These are phyloP conservation scores for Vulpes lagopus DNA, from an alignment of 2,113 vertebrate genomes.

Conservation along the genomic window DNA sequence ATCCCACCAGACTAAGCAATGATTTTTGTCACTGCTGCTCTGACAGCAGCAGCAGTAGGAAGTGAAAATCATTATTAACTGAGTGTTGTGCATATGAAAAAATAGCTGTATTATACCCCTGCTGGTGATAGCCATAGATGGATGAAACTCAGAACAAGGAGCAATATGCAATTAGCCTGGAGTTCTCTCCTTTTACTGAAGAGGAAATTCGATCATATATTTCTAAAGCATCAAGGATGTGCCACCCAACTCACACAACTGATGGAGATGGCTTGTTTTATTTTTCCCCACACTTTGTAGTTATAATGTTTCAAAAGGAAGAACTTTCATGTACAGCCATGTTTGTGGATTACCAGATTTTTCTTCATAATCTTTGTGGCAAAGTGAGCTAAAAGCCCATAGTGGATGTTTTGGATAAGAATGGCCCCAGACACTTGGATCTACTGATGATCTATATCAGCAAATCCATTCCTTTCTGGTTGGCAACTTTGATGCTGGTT, in stretches of 20 bases:
- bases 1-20: constrained; percentile 48
- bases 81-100: background rate
- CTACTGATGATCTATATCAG: background rate
- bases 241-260: background rate
- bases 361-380: background rate
- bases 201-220: constrained; percentile 39
- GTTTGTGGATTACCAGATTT: background rate
- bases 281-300: background rate
- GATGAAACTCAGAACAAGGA: background rate
- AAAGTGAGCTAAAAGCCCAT: fast-evolving
- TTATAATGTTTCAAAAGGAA: background rate
- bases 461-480: background rate
- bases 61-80: constrained; percentile 39
- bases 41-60: constrained; percentile 60
- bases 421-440: fast-evolving
- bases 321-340: background rate
- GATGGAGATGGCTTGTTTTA: background rate
- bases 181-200: background rate
- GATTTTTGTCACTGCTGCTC: constrained; percentile 40
- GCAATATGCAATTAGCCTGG: background rate
- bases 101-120: constrained; percentile 6
- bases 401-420: background rate
- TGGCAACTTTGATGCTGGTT: background rate
- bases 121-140: background rate
- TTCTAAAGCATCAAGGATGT: background rate